Evolutionary conservation across 2,888 invertebrate species (phyloP), one percentile per base, ranked within the genome.

Genomic region (Acleris cristana): DNA sequence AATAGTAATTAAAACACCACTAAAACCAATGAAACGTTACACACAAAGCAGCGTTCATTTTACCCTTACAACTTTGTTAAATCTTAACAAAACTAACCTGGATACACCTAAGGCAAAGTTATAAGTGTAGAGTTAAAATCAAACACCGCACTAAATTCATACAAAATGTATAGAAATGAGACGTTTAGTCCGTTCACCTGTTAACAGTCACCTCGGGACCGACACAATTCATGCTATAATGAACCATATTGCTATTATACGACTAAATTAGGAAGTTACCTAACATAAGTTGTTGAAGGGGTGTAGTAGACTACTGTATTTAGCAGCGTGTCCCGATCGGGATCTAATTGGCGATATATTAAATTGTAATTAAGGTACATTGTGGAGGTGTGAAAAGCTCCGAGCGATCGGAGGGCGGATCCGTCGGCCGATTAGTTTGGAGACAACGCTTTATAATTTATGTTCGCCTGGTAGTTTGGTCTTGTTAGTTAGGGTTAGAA

Each of bases 331-430:
- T 64, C 64, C 71, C 71, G 69, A 71, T 71, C 66, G 60, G 62
- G 69, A 71, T 71, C 69, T 66, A 71, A 71, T 71, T 66, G 71
- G 71, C 67, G 65, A 71, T 71, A 71, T 71, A 71, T 71, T 71
- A 71, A 69, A 69, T 71, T 71, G 69, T 71, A 71, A 71, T 71
- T 71, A 71, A 71, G 71, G 71, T 69, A 64, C 64, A 70, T 62
- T 57, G 66, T 58, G 62, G 62, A 67, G 64, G 61, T 63, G 64
- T 58, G 65, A 69, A 65, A 55, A 14, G n/a, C 45, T 30, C 23
- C 45, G 65, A 52, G 61, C 61, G 66, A 58, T 62, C 45, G 45
- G 64, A 60, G 60, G 23, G 44, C 54, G 57, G 56, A 61, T 56
- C 19, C 23, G 57, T 69, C 52, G 56, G 44, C 16, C 60, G 60